These are phyloP conservation scores for Brachionus plicatilis DNA, from an alignment of 1,140 invertebrate species.

Conservation along the genomic window DNA sequence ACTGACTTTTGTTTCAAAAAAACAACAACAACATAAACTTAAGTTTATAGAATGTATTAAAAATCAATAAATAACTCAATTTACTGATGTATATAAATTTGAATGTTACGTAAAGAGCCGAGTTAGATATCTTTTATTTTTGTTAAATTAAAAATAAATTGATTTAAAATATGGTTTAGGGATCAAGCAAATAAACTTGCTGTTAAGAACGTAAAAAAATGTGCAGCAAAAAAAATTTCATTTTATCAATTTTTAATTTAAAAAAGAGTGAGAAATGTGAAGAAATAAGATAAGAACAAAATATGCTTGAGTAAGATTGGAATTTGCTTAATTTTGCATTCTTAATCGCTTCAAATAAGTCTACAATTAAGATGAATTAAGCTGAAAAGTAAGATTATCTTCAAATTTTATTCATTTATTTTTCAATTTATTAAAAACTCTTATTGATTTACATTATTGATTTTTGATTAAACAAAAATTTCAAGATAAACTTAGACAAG, in stretches of 20 bases:
- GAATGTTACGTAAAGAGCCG: neutral
- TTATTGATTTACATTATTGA: slow-evolving; percentile 2
- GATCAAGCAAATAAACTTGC: neutral
- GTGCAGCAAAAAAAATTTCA: neutral
- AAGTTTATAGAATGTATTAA: neutral
- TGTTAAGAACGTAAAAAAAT: neutral
- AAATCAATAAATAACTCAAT: neutral
- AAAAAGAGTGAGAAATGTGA: neutral
- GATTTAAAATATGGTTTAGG: neutral
- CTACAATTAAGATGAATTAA: neutral
- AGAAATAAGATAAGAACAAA: neutral
- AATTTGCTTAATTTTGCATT: neutral
- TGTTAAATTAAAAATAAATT: neutral
- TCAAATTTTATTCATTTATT: slow-evolving; percentile 3
- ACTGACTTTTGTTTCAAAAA: neutral
- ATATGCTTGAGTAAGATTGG: neutral
- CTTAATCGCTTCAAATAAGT: neutral
- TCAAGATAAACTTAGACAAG: neutral
- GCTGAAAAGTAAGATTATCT: neutral
- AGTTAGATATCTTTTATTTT: neutral
- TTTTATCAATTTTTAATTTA: neutral
- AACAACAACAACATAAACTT: neutral
- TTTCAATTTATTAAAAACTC: neutral
- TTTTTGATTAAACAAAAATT: neutral
- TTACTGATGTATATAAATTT: slow-evolving; percentile 2